A percentile compares a stretch with the other conserved stretches of the same genome.
These are phyloP conservation scores for Timandra comae DNA, from an alignment of 2,888 invertebrate genomes.

Conservation along the genomic window DNA sequence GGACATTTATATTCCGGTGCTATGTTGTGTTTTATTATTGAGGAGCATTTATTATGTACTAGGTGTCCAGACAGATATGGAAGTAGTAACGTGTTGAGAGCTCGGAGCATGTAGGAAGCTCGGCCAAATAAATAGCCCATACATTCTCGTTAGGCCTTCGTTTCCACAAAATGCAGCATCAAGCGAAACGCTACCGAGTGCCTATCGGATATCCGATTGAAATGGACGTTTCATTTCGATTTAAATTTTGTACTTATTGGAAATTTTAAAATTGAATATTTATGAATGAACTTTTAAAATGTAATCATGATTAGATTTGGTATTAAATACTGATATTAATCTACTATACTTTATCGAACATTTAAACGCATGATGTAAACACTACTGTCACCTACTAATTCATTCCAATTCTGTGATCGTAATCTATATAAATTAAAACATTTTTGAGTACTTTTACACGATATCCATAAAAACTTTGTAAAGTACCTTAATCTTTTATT, in stretches of 20 bases:
- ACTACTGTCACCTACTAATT: too few species aligned
- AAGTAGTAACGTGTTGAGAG: slow-evolving; percentile 42
- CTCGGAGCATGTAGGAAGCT: slow-evolving; percentile 43
- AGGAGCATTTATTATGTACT: slow-evolving; percentile 37
- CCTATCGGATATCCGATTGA: not conserved
- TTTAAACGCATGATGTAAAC: too few species aligned
- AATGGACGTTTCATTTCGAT: too few species aligned
- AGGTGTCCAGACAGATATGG: slow-evolving; percentile 40
- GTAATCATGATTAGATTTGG: too few species aligned
- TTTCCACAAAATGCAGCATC: slow-evolving; percentile 34
- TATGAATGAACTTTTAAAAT: too few species aligned
- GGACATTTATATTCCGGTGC: slow-evolving; percentile 28
- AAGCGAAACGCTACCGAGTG: slow-evolving; percentile 26
- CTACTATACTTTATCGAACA: too few species aligned
- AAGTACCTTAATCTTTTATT: slow-evolving; percentile 36
- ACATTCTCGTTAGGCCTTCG: slow-evolving; percentile 44
- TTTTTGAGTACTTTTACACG: slow-evolving; percentile 4
- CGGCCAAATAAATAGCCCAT: slow-evolving; percentile 51
- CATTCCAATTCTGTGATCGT: too few species aligned
- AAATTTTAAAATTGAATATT: slow-evolving; percentile 1
- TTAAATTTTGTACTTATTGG: too few species aligned
- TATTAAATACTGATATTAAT: too few species aligned
- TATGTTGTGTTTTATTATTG: slow-evolving; percentile 27
- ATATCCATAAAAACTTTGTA: slow-evolving; percentile 13
- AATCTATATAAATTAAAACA: slow-evolving; percentile 11